Conservation (phyloP, 30 jellyfish, hydroid and myxozoan genomes). For the Turritopsis dohrnii region DNA sequence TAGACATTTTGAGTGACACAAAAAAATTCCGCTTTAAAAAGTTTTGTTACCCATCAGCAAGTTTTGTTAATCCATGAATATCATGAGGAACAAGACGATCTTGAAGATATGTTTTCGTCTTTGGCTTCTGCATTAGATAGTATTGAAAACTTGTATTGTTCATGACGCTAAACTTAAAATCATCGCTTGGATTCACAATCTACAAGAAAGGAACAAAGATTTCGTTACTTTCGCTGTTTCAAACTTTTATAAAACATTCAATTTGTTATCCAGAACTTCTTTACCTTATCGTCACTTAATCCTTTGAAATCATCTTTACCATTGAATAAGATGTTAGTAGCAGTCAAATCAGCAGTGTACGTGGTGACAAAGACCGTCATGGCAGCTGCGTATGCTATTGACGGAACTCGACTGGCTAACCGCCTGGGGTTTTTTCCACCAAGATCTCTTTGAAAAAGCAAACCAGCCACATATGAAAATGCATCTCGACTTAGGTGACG, state of each 20-base stretch:
- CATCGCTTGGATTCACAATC: background rate
- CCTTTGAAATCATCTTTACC: slow-evolving; percentile 15
- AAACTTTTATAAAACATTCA: too few relatives aligned
- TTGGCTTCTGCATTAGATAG: background rate
- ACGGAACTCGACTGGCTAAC: slow-evolving; percentile 2
- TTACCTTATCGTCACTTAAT: slow-evolving; percentile 13
- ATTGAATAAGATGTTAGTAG: slow-evolving; percentile 4
- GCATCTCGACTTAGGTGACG: background rate
- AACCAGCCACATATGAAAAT: slow-evolving; percentile 17
- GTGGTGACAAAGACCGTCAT: slow-evolving; percentile 16
- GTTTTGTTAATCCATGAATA: background rate
- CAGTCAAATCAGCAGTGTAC: slow-evolving; percentile 19
- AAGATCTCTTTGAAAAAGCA: slow-evolving; percentile 23
- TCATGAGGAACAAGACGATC: background rate
- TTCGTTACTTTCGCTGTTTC: too few relatives aligned
- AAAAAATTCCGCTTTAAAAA: too few relatives aligned
- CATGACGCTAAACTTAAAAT: slow-evolving; percentile 8
- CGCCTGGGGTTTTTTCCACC: slow-evolving; percentile 1
- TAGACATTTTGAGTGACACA: too few relatives aligned
- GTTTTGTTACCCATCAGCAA: background rate
- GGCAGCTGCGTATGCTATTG: background rate
- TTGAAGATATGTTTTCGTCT: background rate
- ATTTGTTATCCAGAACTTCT: too few relatives aligned
- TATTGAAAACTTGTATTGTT: slow-evolving; percentile 16
- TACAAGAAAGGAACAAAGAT: background rate